Conservation (phyloP, 1,140 invertebrate species). For the Drosophila quadrilineata region DNA sequence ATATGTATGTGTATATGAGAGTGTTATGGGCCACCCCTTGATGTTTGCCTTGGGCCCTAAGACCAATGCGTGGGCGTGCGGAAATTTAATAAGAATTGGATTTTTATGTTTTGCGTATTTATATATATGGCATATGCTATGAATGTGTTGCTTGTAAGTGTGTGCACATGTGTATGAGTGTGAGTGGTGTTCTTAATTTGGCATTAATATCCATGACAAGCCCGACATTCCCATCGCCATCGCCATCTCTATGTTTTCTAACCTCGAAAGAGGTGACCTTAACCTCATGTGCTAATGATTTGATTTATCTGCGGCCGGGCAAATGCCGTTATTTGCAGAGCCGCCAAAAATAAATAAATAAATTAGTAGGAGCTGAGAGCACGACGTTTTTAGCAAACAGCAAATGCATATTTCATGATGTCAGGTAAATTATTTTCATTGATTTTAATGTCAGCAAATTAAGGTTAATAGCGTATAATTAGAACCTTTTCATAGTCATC, state of each 20-base stretch:
- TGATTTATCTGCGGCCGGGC: slow-evolving; percentile 58
- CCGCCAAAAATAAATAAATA: slow-evolving; percentile 27
- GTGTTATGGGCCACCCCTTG: slow-evolving; percentile 7
- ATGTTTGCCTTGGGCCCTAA: slow-evolving; percentile 13
- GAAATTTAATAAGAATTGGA: slow-evolving; percentile 79
- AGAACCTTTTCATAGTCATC: slow-evolving; percentile 4
- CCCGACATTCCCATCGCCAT: background rate
- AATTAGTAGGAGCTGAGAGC: slow-evolving; percentile 14
- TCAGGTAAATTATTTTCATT: slow-evolving; percentile 45
- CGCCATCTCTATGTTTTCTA: background rate
- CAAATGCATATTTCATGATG: slow-evolving; percentile 33
- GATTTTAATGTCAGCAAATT: slow-evolving; percentile 35
- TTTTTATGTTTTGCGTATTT: slow-evolving; percentile 67
- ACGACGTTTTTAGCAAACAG: no score
- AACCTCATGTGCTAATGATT: slow-evolving; percentile 69
- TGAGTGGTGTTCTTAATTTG: slow-evolving; percentile 54
- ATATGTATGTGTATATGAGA: background rate
- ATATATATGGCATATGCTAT: slow-evolving; percentile 63
- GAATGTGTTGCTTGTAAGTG: background rate
- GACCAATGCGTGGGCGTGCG: slow-evolving; percentile 63
- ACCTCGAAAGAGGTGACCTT: slow-evolving; percentile 9
- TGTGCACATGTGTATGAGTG: background rate
- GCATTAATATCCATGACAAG: slow-evolving; percentile 47
- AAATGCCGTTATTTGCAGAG: slow-evolving; percentile 39
- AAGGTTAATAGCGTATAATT: slow-evolving; percentile 24